Evolutionary conservation across 2,113 vertebrate species (phyloP), one percentile per base, ranked within the genome.

Genomic region (Phoenicopterus ruber): DNA sequence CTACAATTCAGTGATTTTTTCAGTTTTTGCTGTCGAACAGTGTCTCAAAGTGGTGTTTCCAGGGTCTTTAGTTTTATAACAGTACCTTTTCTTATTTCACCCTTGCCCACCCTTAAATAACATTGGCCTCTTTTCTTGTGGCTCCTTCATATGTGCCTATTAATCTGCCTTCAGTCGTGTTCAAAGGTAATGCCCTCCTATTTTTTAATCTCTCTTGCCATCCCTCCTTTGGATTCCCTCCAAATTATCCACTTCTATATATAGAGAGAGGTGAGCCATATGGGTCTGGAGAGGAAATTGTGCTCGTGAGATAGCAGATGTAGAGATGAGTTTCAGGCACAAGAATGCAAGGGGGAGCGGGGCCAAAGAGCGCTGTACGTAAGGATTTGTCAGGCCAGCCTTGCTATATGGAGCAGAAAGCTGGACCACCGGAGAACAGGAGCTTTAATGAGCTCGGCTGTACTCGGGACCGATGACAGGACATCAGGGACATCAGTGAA

Each of bases 211-310:
- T 79, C n/a, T 82, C 67, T 78, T 84, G 61, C 57, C 82, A 11
- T 67, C 47, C 79, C 49, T 92, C 63, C 87, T 73, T 95, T 94
- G 70, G 91, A 79, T 90, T 77, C 59, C 29, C 19, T 94, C 85
- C 93, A 90, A 89, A 93, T 92, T 8, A 86, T 42, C 80, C 17
- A 5, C 65, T 88, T 77, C 86, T 91, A 36, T 91, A 88, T 91
- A 83, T 54, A 95, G 65, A 49, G 46, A 9, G 90, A 93, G 84
- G 83, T 82, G 91, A 97, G 47, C 93, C 81, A n/a, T 77, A 7
- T 89, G 83, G 49, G 69, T 40, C 90, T 83, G 66, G 63, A 83
- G 74, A 92, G 91, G 76, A 95, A 96, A 95, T 81, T 82, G 87
- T 85, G 90, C 89, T 87, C 1, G 1, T n/a, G 81, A 87, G 90